Conservation (phyloP, 2,113 vertebrate genomes). For the Lepus timidus region DNA sequence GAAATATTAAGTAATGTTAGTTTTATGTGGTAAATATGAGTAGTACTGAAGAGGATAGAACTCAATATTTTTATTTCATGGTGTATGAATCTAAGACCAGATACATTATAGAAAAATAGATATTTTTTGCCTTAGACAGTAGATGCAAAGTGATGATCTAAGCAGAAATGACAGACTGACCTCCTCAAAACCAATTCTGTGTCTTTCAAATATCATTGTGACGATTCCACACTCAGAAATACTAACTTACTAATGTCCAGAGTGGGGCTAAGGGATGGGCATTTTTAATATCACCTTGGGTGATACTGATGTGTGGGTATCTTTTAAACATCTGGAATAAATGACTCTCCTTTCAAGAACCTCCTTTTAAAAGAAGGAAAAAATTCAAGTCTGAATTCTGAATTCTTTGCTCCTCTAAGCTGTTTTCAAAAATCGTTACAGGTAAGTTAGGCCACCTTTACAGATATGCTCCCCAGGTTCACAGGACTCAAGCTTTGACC, state of each 20-base stretch:
- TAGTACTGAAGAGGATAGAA: constrained; percentile 13
- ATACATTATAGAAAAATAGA: not conserved
- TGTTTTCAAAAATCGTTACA: not conserved
- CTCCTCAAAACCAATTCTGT: not conserved
- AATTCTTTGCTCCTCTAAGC: not conserved
- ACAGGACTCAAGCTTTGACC: not conserved
- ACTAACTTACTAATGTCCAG: not conserved
- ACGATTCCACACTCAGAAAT: not conserved
- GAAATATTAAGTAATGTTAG: constrained; percentile 18
- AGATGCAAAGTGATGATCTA: not conserved
- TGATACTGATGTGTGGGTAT: not conserved
- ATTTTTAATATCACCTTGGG: not conserved
- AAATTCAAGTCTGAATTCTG: not conserved
- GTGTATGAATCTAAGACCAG: not conserved
- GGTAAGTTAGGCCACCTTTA: not conserved
- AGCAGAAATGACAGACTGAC: not conserved
- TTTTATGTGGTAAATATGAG: not conserved
- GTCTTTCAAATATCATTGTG: not conserved
- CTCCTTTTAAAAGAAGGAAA: not conserved
- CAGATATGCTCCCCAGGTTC: not conserved
- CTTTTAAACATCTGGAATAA: not conserved
- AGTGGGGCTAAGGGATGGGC: not conserved
- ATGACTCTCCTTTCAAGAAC: not conserved
- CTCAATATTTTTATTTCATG: constrained; percentile 13
- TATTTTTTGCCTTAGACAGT: not conserved